phyloP scores from a whole-genome alignment of 1,140 invertebrate genomes.

The Potamilus streckersoni region DNA sequence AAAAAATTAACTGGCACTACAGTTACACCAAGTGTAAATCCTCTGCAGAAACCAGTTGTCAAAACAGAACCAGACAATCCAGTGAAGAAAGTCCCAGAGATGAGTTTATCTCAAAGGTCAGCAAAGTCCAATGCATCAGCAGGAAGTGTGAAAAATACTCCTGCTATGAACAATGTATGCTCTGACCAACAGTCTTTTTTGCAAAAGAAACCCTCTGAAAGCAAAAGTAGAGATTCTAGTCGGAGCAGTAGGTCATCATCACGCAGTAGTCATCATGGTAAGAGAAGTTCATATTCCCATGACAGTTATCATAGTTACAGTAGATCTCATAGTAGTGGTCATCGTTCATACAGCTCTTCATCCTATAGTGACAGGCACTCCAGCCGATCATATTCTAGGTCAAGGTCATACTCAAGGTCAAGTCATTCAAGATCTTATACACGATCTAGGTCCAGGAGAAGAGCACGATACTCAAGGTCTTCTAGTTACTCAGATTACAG shows the following conservation, averaged over 20 bases:
- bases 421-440: constrained; percentile 37
- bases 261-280: constrained; percentile 17
- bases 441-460: constrained; percentile 41
- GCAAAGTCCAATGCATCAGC: constrained; percentile 29
- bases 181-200: no score
- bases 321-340: constrained; percentile 40
- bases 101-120: constrained; percentile 20
- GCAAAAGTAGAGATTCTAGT: constrained; percentile 35
- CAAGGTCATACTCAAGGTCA: constrained; percentile 38
- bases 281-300: constrained; percentile 30
- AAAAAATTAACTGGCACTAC: constrained; percentile 19
- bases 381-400: constrained; percentile 42
- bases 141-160: constrained; percentile 14
- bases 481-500: constrained; percentile 54
- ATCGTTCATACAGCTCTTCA: constrained; percentile 54
- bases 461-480: constrained; percentile 35
- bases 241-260: constrained; percentile 35
- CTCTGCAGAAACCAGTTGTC: constrained; percentile 1
- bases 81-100: constrained; percentile 8
- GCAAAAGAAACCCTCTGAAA: constrained; percentile 14
- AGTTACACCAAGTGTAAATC: constrained; percentile 3
- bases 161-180: not conserved
- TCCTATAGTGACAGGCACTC: constrained; percentile 46
- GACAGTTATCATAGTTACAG: constrained; percentile 9
- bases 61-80: constrained; percentile 12